phyloP scores from a whole-genome alignment of 2,797 vertebrate genomes.

The Megalops cyprinoides region DNA sequence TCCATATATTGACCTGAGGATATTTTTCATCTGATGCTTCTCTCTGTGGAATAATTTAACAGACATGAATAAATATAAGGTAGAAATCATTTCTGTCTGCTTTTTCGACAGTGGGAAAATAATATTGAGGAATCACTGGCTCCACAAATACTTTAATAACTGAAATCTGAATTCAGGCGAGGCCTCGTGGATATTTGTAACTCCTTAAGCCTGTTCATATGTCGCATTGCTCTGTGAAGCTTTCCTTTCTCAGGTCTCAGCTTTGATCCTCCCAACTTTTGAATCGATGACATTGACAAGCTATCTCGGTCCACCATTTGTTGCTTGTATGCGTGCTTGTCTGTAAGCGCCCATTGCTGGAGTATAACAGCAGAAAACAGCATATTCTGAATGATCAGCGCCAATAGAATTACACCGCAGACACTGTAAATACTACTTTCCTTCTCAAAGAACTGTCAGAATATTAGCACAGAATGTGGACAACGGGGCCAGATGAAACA shows the following conservation, averaged over 20 bases:
- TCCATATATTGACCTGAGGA: constrained; percentile 13
- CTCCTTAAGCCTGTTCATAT: neutral
- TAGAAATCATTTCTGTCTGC: neutral
- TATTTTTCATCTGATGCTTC: neutral
- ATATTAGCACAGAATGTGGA: neutral
- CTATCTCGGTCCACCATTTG: neutral
- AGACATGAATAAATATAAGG: constrained; percentile 22
- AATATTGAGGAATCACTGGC: neutral
- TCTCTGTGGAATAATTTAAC: constrained; percentile 6
- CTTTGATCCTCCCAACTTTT: neutral
- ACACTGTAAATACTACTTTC: neutral
- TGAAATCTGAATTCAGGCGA: neutral
- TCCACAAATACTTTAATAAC: neutral
- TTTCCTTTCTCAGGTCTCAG: neutral
- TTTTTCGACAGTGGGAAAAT: neutral
- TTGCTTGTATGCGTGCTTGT: neutral
- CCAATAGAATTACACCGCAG: constrained; percentile 21
- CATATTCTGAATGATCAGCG: constrained; percentile 13
- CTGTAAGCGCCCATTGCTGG: neutral
- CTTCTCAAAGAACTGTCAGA: constrained; percentile 12
- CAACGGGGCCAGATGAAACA: constrained; percentile 4
- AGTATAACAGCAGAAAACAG: neutral
- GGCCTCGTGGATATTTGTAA: neutral
- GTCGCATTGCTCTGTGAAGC: neutral
- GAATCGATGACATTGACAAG: neutral